phyloP scores from a whole-genome alignment of 2,888 invertebrate genomes.

The Cantharis rufa region DNA sequence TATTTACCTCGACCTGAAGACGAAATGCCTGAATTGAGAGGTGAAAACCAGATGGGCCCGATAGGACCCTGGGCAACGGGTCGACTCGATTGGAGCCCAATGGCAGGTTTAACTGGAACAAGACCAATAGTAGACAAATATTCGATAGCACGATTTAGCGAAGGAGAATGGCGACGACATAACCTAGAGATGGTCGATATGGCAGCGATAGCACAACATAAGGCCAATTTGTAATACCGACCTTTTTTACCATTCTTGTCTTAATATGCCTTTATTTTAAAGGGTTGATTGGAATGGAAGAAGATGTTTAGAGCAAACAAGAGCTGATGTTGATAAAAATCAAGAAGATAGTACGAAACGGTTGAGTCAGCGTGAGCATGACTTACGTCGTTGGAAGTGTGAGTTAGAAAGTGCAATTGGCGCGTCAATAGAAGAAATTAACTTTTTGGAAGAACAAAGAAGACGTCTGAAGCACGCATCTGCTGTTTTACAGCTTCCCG shows the following conservation, averaged over 20 bases:
- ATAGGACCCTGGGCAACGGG: constrained; percentile 73
- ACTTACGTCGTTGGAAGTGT: constrained; percentile 75
- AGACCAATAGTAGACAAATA: constrained; percentile 77
- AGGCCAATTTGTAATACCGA: constrained; percentile 45
- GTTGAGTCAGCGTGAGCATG: constrained; percentile 67
- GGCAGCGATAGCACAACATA: constrained; percentile 44
- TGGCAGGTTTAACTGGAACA: constrained; percentile 71
- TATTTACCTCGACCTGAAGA: constrained; percentile 64
- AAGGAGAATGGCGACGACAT: constrained; percentile 70
- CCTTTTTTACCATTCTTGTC: background rate
- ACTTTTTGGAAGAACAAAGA: constrained; percentile 68
- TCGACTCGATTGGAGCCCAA: constrained; percentile 73
- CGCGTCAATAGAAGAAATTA: constrained; percentile 72
- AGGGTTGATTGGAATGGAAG: constrained; percentile 63
- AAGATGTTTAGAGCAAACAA: constrained; percentile 67
- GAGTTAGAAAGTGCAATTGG: constrained; percentile 72
- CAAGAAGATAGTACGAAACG: constrained; percentile 71
- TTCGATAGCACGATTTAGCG: constrained; percentile 72
- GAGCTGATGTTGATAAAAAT: constrained; percentile 68
- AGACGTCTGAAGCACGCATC: constrained; percentile 70
- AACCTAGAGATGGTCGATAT: constrained; percentile 51
- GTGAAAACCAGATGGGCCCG: constrained; percentile 57
- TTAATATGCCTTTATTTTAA: constrained; percentile 2
- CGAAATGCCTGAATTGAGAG: constrained; percentile 50
- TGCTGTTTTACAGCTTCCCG: constrained; percentile 69